These are phyloP conservation scores for Nannoperca obscura DNA, from an alignment of 2,797 vertebrate species.

Conservation along the genomic window DNA sequence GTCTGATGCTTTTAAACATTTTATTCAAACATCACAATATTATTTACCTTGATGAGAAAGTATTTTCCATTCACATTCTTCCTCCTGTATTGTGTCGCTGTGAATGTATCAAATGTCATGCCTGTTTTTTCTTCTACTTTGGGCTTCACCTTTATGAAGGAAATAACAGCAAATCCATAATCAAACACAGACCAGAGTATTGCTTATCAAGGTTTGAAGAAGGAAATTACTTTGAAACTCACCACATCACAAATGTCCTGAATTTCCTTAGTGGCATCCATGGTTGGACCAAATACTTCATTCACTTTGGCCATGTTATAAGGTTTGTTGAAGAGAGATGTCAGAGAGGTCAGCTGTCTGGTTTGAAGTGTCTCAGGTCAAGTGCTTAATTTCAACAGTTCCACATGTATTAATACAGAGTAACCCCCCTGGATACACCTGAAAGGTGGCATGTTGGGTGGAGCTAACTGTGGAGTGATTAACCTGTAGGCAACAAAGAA, in stretches of 20 bases:
- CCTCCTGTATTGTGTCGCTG: fast-evolving
- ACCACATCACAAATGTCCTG: constrained; percentile 24
- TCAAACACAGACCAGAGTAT: too few species aligned
- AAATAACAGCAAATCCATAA: neutral
- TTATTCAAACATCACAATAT: too few species aligned
- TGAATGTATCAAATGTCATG: neutral
- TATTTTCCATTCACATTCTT: neutral
- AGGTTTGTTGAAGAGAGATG: neutral
- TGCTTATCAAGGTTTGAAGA: too few species aligned
- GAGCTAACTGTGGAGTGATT: neutral
- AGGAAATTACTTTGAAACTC: neutral
- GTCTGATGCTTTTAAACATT: neutral
- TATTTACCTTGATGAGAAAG: constrained; percentile 35
- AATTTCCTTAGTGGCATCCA: neutral
- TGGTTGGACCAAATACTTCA: neutral
- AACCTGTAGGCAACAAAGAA: too few species aligned
- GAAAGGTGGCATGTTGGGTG: neutral
- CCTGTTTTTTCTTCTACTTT: neutral
- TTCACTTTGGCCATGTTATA: fast-evolving
- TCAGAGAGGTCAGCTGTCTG: neutral
- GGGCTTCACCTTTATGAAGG: constrained; percentile 6
- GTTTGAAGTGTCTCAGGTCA: neutral
- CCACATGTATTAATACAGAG: neutral
- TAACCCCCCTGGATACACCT: neutral
- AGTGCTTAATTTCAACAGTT: neutral